phyloP scores from a whole-genome alignment of 2,888 invertebrate species.

The Syrphus vitripennis region DNA sequence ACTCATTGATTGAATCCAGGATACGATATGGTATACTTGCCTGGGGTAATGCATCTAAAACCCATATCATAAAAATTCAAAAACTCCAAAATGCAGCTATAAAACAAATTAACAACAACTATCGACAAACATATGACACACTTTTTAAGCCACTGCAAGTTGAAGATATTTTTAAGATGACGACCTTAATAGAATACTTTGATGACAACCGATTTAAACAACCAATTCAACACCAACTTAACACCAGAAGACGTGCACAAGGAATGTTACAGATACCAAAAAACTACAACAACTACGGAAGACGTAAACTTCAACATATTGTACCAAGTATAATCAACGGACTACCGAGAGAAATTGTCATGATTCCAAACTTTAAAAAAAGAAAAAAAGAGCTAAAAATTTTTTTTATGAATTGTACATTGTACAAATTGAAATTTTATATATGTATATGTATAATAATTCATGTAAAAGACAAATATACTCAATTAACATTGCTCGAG shows the following conservation, averaged over 20 bases:
- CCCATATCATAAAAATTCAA: too few species aligned
- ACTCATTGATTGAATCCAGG: too few species aligned
- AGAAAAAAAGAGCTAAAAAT: background rate
- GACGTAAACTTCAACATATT: background rate
- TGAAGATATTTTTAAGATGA: too few species aligned
- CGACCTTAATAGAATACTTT: too few species aligned
- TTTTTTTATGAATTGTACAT: background rate
- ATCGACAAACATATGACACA: too few species aligned
- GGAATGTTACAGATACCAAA: background rate
- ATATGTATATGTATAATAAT: background rate
- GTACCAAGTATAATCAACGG: background rate
- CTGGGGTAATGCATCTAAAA: too few species aligned
- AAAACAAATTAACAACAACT: too few species aligned
- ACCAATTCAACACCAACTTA: background rate
- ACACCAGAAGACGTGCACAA: background rate
- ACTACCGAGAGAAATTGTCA: background rate
- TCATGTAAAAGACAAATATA: too few species aligned
- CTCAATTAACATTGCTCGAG: background rate
- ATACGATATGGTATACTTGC: too few species aligned
- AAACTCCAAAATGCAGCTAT: too few species aligned
- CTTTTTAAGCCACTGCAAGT: too few species aligned
- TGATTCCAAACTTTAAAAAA: background rate
- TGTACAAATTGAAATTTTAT: background rate
- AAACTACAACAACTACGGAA: background rate
- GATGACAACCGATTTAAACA: too few species aligned